A percentile compares a stretch with the other conserved stretches of the same genome.
These are phyloP conservation scores for Eurytoma adleriae DNA, from an alignment of 2,888 invertebrate genomes.

Conservation along the genomic window DNA sequence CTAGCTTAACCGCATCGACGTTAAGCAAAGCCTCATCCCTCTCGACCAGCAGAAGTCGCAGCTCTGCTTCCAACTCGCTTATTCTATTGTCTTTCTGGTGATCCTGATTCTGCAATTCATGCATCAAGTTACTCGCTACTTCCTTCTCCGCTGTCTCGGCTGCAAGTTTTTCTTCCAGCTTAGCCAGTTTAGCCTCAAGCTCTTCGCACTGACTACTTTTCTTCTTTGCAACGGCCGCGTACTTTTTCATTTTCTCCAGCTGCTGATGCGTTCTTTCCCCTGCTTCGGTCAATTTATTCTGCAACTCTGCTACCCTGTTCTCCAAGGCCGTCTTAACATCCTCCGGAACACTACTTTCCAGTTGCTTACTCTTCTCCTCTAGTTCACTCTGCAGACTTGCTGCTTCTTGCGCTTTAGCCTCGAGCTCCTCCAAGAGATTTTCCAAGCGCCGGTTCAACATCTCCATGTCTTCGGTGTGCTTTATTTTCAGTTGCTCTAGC, in stretches of 20 bases:
- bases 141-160: slow-evolving; percentile 70
- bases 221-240: slow-evolving; percentile 86
- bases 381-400: slow-evolving; percentile 71
- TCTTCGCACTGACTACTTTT: slow-evolving; percentile 82
- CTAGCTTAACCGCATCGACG: slow-evolving; percentile 26
- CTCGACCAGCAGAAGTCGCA: slow-evolving; percentile 57
- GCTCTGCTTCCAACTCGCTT: slow-evolving; percentile 63
- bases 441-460: slow-evolving; percentile 72
- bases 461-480: slow-evolving; percentile 74
- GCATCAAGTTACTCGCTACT: slow-evolving; percentile 64
- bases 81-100: slow-evolving; percentile 67
- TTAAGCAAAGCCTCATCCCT: slow-evolving; percentile 48
- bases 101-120: slow-evolving; percentile 61
- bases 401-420: slow-evolving; percentile 75
- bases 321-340: slow-evolving; percentile 70
- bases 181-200: slow-evolving; percentile 77
- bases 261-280: slow-evolving; percentile 83
- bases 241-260: slow-evolving; percentile 87
- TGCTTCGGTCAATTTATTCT: slow-evolving; percentile 74
- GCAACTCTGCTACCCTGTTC: slow-evolving; percentile 73
- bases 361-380: slow-evolving; percentile 72
- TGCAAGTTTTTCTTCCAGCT: slow-evolving; percentile 65
- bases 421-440: slow-evolving; percentile 75
- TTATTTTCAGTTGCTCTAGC: slow-evolving; percentile 74
- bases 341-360: slow-evolving; percentile 69